Conservation (phyloP, 2,888 invertebrate species). For the Philonicus albiceps region DNA sequence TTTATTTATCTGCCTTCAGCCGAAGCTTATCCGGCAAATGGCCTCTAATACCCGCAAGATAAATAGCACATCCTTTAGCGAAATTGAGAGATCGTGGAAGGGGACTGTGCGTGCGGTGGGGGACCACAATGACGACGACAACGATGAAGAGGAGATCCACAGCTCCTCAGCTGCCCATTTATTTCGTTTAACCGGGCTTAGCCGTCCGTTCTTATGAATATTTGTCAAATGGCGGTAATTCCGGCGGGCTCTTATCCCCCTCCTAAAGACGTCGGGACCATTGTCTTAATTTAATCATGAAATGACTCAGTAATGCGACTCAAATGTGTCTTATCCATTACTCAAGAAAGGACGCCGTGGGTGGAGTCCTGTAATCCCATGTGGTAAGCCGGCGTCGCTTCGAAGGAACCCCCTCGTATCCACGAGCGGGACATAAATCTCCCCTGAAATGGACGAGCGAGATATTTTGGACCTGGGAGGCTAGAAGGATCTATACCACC, state of each 20-base stretch:
- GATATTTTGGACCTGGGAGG: background rate
- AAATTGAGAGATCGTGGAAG: background rate
- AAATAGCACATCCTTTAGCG: slow-evolving; percentile 38
- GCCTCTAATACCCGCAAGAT: slow-evolving; percentile 39
- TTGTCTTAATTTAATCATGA: slow-evolving; percentile 42
- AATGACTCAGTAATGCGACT: slow-evolving; percentile 40
- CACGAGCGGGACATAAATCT: slow-evolving; percentile 1
- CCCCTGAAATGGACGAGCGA: slow-evolving; percentile 16
- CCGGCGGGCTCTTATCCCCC: slow-evolving; percentile 17
- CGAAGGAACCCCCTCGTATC: background rate
- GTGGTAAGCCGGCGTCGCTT: slow-evolving; percentile 2
- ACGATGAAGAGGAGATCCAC: background rate
- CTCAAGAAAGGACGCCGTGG: background rate
- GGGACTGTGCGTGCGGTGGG: background rate
- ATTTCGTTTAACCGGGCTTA: slow-evolving; percentile 46
- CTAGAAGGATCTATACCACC: background rate
- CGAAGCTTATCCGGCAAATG: slow-evolving; percentile 35
- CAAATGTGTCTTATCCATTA: slow-evolving; percentile 41
- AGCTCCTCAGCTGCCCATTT: slow-evolving; percentile 44
- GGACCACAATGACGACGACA: background rate
- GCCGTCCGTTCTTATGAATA: slow-evolving; percentile 44
- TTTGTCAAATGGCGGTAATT: slow-evolving; percentile 30
- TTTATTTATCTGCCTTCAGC: slow-evolving; percentile 34
- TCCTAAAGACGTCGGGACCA: background rate
- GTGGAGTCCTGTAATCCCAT: background rate